These are phyloP conservation scores for Herminia tarsipennalis DNA, from an alignment of 2,888 invertebrate species.

Conservation along the genomic window DNA sequence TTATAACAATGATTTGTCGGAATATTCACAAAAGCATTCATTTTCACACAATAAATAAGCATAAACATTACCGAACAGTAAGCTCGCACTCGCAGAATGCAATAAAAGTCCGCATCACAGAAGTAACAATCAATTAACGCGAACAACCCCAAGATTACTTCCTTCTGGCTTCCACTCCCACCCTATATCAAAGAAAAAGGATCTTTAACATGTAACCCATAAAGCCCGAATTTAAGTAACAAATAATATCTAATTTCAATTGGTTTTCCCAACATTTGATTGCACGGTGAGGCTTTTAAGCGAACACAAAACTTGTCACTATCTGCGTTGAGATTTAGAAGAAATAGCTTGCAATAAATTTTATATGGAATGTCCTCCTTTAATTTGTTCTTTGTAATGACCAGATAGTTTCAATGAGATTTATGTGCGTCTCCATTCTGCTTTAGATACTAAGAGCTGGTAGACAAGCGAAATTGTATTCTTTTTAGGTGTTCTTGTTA, in stretches of 20 bases:
- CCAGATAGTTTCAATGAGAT: not conserved
- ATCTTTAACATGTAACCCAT: not conserved
- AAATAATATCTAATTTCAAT: constrained; percentile 23
- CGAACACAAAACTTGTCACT: constrained; percentile 22
- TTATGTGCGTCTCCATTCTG: no score
- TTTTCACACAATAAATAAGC: constrained; percentile 33
- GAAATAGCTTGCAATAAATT: constrained; percentile 1
- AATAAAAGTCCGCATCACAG: constrained; percentile 56
- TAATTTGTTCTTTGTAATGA: not conserved
- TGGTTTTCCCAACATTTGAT: constrained; percentile 28
- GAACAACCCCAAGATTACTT: constrained; percentile 51
- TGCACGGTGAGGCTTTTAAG: constrained; percentile 25
- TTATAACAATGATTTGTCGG: not conserved
- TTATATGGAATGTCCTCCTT: not conserved
- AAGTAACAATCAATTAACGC: constrained; percentile 67
- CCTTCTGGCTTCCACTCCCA: constrained; percentile 26
- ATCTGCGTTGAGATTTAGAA: constrained; percentile 15
- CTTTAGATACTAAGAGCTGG: no score
- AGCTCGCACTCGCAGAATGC: constrained; percentile 24
- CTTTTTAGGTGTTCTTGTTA: no score
- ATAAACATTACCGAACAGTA: constrained; percentile 33
- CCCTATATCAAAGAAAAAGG: constrained; percentile 10
- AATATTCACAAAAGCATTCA: not conserved
- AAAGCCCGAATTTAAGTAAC: constrained; percentile 22
- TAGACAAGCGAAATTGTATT: no score